A percentile compares a stretch with the other conserved stretches of the same genome.
phyloP scores from a whole-genome alignment of 2,113 vertebrate genomes.

The Pseudopodoces humilis region DNA sequence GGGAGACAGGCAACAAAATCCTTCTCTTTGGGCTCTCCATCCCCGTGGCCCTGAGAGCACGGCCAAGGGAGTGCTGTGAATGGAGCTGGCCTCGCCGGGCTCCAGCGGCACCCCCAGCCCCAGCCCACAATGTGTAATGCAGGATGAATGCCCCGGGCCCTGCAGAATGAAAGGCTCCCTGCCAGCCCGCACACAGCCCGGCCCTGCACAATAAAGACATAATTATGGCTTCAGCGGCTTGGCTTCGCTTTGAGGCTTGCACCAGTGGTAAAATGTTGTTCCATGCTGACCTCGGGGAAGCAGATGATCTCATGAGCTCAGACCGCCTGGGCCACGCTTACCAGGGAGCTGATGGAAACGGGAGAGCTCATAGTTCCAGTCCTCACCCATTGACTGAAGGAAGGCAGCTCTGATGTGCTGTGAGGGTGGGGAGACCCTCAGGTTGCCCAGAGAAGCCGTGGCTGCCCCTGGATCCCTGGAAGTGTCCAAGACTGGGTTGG shows the following conservation, averaged over 20 bases:
- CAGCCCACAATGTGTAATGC: background rate
- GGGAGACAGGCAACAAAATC: constrained; percentile 29
- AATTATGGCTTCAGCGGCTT: constrained; percentile 42
- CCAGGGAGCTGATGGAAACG: background rate
- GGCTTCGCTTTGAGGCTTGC: constrained; percentile 10
- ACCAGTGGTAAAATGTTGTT: constrained; percentile 46
- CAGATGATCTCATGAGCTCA: constrained; percentile 35
- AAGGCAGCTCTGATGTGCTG: background rate
- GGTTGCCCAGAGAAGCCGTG: background rate
- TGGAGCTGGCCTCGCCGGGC: background rate
- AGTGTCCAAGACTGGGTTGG: background rate
- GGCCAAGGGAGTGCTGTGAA: background rate
- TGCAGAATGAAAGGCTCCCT: constrained; percentile 48
- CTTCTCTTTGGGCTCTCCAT: background rate
- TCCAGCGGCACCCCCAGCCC: background rate
- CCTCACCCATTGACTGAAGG: background rate
- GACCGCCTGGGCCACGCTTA: background rate
- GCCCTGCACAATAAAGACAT: constrained; percentile 46
- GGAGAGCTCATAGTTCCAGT: background rate
- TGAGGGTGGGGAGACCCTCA: background rate
- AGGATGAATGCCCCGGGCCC: background rate
- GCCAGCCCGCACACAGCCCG: constrained; percentile 28
- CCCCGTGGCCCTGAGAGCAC: background rate
- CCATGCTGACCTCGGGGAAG: constrained; percentile 26
- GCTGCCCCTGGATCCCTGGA: background rate